Base-by-base conservation (phyloP, 2,113 vertebrate species). In the Ceyx cyanopectus region DNA sequence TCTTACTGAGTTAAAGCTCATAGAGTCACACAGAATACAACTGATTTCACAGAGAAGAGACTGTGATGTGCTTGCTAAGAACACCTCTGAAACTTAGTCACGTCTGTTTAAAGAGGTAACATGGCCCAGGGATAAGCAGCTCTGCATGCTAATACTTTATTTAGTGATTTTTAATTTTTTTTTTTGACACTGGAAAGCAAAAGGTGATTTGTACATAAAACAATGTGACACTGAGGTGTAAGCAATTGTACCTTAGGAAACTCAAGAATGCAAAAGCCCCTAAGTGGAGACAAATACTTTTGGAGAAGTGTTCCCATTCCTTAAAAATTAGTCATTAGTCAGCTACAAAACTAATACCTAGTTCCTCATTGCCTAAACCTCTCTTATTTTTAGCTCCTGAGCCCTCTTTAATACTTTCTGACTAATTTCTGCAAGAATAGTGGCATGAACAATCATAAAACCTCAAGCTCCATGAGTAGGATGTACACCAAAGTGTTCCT, bases 21-120 rank as follows among this genome's bases (percentile, higher is more conserved):
- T 0, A 43, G 19, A 67, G 40, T 77, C 46, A 75, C 2, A 1
- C 34, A 87, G 68, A 87, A 87, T 26, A 21, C 14, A 37, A 24
- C 0, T 56, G 18, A 63, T 53, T 81, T 81, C 74, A 57, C 0
- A 0, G 11, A 3, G 20, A 58, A 82, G 40, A 77, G 12, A 72
- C n/a, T 0, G 1, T 20, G 10, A 62, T 4, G 8, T 76, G 37
- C 12, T 66, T 80, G 16, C 50, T 63, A 69, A 17, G 41, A 94
- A 85, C 66, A 73, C 22, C 82, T 54, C 37, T n/a, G 70, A 83
- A 73, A 89, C 32, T 8, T 17, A 69, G 51, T 51, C 22, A 46
- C 7, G 32, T 18, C 11, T 92, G 34, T 76, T 77, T 51, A 54
- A 60, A 65, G 20, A 80, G 10, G 16, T 41, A 82, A 73, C 3